A percentile compares a stretch with the other conserved stretches of the same genome.
Conservation (phyloP, 23 tunicate species). For the Ciona savignyi region DNA sequence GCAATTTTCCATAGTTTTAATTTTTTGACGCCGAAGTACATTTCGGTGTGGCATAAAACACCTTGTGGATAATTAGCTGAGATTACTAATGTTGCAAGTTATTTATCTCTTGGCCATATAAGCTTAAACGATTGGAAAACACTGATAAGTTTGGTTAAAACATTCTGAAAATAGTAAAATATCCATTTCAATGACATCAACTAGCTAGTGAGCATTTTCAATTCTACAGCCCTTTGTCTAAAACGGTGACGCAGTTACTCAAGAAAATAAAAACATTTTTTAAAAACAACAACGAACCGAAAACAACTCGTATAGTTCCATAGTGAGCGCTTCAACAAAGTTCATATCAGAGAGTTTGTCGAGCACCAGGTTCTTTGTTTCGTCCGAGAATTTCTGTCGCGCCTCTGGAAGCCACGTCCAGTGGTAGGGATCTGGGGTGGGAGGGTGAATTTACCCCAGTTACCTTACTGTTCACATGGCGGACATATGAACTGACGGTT, state of each 20-base stretch:
- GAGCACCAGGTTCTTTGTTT: slow-evolving; percentile 64
- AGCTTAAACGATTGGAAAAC: background rate
- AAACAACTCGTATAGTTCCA: slow-evolving; percentile 69
- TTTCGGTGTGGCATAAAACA: too few relatives aligned
- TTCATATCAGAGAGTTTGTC: slow-evolving; percentile 60
- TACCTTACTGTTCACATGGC: slow-evolving; percentile 90
- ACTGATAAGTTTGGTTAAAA: background rate
- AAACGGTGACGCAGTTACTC: slow-evolving; percentile 33
- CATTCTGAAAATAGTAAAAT: background rate
- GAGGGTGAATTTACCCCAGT: slow-evolving; percentile 72
- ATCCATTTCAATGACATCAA: slow-evolving; percentile 79
- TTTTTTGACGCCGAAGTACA: too few relatives aligned
- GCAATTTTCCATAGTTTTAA: too few relatives aligned
- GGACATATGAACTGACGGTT: too few relatives aligned
- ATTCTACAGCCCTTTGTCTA: too few relatives aligned
- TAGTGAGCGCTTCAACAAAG: slow-evolving; percentile 57
- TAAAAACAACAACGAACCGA: slow-evolving; percentile 67
- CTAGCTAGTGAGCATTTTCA: too few relatives aligned
- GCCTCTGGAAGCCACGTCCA: slow-evolving; percentile 99
- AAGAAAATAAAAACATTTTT: too few relatives aligned
- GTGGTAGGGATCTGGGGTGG: slow-evolving; percentile 93
- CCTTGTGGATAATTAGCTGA: too few relatives aligned
- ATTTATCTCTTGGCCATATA: slow-evolving; percentile 63
- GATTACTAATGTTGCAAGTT: slow-evolving; percentile 63
- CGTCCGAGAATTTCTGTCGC: slow-evolving; percentile 75